phyloP scores from a whole-genome alignment of 2,113 vertebrate species.

The Hippocampus abdominalis region DNA sequence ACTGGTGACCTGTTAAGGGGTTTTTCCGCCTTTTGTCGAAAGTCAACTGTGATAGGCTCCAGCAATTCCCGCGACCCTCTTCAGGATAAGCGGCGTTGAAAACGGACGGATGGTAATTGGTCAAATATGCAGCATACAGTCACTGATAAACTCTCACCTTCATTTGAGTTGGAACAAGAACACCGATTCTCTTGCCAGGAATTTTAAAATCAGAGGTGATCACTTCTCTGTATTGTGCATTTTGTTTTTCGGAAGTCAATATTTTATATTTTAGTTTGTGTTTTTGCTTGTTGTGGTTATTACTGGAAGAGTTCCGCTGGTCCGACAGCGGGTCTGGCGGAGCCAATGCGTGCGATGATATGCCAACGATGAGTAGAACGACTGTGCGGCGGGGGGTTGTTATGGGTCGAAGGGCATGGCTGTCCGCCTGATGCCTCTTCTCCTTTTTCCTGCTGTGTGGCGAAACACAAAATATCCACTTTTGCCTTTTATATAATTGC shows the following conservation, averaged over 20 bases:
- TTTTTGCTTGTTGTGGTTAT: constrained; percentile 55
- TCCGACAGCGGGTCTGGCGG: constrained; percentile 71
- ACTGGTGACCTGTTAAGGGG: too few species aligned
- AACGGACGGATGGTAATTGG: not conserved
- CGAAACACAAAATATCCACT: constrained; percentile 18
- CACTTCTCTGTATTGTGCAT: not conserved
- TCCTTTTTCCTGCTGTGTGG: constrained; percentile 66
- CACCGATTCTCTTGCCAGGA: not conserved
- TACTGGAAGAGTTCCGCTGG: constrained; percentile 73
- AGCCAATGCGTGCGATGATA: constrained; percentile 77
- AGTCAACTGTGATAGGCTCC: too few species aligned
- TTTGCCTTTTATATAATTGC: not conserved
- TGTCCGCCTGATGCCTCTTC: constrained; percentile 55
- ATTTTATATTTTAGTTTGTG: not conserved
- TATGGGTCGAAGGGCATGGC: constrained; percentile 47
- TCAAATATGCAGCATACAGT: not conserved
- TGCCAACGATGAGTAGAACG: constrained; percentile 74
- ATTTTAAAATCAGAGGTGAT: not conserved
- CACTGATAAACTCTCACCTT: not conserved
- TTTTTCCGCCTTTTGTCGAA: too few species aligned
- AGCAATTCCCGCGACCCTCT: too few species aligned
- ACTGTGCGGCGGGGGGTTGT: constrained; percentile 56
- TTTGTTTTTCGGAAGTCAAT: not conserved
- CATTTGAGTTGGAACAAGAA: not conserved
- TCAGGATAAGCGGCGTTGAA: too few species aligned